Conservation (phyloP, 2,113 vertebrate species). For the Pollachius pollachius region DNA sequence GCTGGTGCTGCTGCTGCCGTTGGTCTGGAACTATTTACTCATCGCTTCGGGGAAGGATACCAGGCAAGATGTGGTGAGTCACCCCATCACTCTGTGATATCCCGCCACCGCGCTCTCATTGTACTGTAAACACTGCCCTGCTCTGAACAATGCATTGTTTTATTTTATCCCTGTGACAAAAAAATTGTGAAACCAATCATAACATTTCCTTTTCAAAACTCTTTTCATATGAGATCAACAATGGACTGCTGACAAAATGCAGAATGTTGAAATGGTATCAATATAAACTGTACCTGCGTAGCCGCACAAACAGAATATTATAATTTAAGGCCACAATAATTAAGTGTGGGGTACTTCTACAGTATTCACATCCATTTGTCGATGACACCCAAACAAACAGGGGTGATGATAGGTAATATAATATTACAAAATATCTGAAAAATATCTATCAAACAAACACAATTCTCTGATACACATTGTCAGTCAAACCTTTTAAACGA, state of each 20-base stretch:
- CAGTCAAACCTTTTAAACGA: neutral
- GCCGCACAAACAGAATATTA: no score
- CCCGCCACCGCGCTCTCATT: constrained; percentile 39
- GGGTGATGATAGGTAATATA: neutral
- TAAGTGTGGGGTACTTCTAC: no score
- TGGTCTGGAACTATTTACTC: constrained; percentile 95
- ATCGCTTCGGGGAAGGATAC: constrained; percentile 91
- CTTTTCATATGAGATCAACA: no score
- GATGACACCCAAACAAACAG: constrained; percentile 22
- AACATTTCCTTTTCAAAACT: no score
- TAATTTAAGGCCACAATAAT: no score
- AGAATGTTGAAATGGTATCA: no score
- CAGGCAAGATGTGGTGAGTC: constrained; percentile 90
- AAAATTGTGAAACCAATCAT: no score
- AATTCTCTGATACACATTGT: neutral
- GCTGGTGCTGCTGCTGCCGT: constrained; percentile 82
- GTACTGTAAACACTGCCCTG: constrained; percentile 20
- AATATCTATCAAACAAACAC: neutral
- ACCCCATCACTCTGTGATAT: constrained; percentile 27
- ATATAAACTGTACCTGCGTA: no score
- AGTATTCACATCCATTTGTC: constrained; percentile 2
- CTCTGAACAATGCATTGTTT: no score
- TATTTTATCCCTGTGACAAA: no score
- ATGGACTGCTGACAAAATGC: no score
- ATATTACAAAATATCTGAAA: no score